Evolutionary conservation across 2,888 invertebrate genomes (phyloP).

Genomic region (Drosophila meridionalis): DNA sequence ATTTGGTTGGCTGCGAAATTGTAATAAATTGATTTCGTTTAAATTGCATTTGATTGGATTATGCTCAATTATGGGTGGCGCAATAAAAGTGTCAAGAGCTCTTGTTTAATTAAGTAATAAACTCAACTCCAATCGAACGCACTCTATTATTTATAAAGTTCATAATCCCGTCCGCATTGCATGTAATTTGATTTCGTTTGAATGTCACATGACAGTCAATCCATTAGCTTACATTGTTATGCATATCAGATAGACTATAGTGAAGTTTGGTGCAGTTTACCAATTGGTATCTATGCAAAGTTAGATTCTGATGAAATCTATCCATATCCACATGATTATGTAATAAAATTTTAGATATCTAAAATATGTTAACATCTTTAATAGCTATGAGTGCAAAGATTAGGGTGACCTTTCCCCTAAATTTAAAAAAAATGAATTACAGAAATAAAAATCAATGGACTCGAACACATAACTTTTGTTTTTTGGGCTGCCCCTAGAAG

Average conservation of each 20-base stretch:
- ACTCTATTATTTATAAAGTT: constrained; percentile 2
- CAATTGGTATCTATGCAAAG: not conserved
- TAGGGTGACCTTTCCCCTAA: no score
- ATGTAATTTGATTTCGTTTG: not conserved
- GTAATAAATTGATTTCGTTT: not conserved
- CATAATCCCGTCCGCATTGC: not conserved
- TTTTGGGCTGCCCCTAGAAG: no score
- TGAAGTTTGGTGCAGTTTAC: no score
- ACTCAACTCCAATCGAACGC: not conserved
- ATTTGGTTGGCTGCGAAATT: not conserved
- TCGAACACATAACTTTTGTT: no score
- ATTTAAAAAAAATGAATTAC: no score
- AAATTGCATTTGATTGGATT: constrained; percentile 21
- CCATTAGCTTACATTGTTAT: not conserved
- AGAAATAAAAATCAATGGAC: no score
- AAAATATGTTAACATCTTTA: not conserved
- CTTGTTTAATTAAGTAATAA: constrained; percentile 12
- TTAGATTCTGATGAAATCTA: no score
- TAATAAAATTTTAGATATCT: not conserved
- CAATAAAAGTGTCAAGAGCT: constrained; percentile 2
- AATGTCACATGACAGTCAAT: not conserved
- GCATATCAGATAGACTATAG: not conserved
- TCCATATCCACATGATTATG: not conserved
- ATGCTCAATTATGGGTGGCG: constrained; percentile 15
- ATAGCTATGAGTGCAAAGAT: no score